These are phyloP conservation scores for Dreissena polymorpha DNA, from an alignment of 1,140 invertebrate genomes.

Conservation along the genomic window DNA sequence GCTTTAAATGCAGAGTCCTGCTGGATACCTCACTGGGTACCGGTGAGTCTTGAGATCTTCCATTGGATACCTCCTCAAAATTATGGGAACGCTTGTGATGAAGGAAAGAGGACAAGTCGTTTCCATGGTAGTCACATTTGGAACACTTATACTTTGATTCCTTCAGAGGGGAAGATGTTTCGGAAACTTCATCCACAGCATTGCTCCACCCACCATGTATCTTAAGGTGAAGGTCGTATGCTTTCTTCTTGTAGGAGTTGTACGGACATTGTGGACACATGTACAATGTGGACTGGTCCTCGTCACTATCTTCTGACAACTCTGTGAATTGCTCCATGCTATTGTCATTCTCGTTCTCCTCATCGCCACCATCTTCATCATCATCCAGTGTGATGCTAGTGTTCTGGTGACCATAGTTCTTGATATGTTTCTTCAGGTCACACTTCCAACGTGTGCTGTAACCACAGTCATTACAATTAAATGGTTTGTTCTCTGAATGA, in stretches of 20 bases:
- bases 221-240: slow-evolving; percentile 65
- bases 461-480: slow-evolving; percentile 75
- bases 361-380: slow-evolving; percentile 30
- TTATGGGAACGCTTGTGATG: slow-evolving; percentile 72
- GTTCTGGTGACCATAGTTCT: slow-evolving; percentile 72
- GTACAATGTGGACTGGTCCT: slow-evolving; percentile 59
- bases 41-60: not conserved
- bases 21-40: slow-evolving; percentile 56
- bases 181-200: not conserved
- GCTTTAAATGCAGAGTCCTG: slow-evolving; percentile 67
- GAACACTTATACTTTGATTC: slow-evolving; percentile 71
- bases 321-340: slow-evolving; percentile 22
- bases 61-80: not conserved
- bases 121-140: slow-evolving; percentile 70
- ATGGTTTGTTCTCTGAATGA: slow-evolving; percentile 78
- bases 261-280: slow-evolving; percentile 70
- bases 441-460: slow-evolving; percentile 79
- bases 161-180: slow-evolving; percentile 19
- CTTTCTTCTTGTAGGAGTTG: slow-evolving; percentile 64
- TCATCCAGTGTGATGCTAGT: not conserved
- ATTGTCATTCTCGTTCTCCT: slow-evolving; percentile 22
- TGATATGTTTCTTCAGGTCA: slow-evolving; percentile 79
- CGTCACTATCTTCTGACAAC: slow-evolving; percentile 53
- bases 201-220: slow-evolving; percentile 59
- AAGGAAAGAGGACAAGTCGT: slow-evolving; percentile 71